A percentile compares a stretch with the other conserved stretches of the same genome.
Evolutionary conservation across 2,888 invertebrate species (phyloP).

Genomic region (Leptopterna dolabrata): DNA sequence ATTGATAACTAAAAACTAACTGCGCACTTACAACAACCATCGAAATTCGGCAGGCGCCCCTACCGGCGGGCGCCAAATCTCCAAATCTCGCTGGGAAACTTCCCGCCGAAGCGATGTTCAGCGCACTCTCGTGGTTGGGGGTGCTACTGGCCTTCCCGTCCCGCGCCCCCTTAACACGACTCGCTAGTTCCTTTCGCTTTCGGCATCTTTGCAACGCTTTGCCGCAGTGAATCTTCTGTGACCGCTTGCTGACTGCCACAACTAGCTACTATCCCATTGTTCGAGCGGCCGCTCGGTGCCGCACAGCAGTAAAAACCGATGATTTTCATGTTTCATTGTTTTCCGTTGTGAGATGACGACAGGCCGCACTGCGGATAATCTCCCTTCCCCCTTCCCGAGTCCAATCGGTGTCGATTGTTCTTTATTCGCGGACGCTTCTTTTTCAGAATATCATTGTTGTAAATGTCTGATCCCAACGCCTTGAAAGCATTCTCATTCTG

Average conservation of each 20-base stretch:
- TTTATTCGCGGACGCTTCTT: not conserved
- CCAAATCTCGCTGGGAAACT: too few species aligned
- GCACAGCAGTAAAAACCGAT: conserved; percentile 1
- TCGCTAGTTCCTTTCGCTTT: not conserved
- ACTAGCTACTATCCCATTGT: not conserved
- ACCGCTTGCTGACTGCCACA: not conserved
- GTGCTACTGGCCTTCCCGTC: too few species aligned
- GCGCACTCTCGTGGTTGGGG: too few species aligned
- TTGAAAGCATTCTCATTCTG: too few species aligned
- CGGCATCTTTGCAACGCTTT: not conserved
- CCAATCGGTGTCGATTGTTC: not conserved
- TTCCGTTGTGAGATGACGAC: not conserved
- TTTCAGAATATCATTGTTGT: too few species aligned
- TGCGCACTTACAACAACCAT: too few species aligned
- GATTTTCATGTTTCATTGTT: conserved; percentile 29
- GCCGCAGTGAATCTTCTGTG: not conserved
- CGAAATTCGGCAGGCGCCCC: too few species aligned
- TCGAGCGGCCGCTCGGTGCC: not conserved
- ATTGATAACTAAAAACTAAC: too few species aligned
- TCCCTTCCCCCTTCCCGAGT: not conserved
- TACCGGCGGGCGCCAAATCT: too few species aligned
- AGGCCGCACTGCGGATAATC: not conserved
- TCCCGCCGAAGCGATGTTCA: too few species aligned
- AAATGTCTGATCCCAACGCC: too few species aligned
- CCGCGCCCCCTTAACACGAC: too few species aligned